Conservation (phyloP, 2,888 invertebrate genomes). For the Cyclophora punctaria region DNA sequence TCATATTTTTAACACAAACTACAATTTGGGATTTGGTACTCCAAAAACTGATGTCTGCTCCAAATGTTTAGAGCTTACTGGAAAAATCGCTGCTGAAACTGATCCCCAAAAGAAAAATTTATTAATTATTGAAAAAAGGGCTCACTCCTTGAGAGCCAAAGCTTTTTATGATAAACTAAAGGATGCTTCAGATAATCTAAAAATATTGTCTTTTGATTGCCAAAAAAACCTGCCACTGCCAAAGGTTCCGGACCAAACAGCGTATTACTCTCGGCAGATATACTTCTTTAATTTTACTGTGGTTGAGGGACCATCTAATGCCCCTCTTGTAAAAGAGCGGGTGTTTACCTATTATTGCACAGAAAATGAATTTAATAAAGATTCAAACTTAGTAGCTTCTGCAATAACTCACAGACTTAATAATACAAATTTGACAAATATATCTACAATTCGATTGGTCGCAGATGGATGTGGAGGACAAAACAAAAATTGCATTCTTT, state of each 20-base stretch:
- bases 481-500: conserved; percentile 6
- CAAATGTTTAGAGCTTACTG: conserved; percentile 1
- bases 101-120: background rate
- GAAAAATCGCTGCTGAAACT: background rate
- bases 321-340: conserved; percentile 2
- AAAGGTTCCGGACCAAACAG: conserved; percentile 7
- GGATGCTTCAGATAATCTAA: conserved; percentile 1
- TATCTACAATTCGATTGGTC: conserved; percentile 1
- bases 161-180: background rate
- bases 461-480: conserved; percentile 9
- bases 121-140: background rate
- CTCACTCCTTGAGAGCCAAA: background rate
- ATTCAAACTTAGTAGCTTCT: conserved; percentile 4
- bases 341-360: conserved; percentile 4
- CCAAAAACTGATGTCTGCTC: conserved; percentile 13
- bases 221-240: conserved; percentile 10
- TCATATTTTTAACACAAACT: conserved; percentile 11
- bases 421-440: background rate
- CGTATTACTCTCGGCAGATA: conserved; percentile 8
- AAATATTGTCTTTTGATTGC: conserved; percentile 11
- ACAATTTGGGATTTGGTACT: conserved; percentile 10
- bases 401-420: conserved; percentile 3
- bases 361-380: conserved; percentile 1
- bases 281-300: conserved; percentile 12
- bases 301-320: conserved; percentile 5